Percentiles rank a stretch among this genome's conserved stretches.
Evolutionary conservation across 2,888 invertebrate species (phyloP).

Genomic region (Lamellibrachia columna): DNA sequence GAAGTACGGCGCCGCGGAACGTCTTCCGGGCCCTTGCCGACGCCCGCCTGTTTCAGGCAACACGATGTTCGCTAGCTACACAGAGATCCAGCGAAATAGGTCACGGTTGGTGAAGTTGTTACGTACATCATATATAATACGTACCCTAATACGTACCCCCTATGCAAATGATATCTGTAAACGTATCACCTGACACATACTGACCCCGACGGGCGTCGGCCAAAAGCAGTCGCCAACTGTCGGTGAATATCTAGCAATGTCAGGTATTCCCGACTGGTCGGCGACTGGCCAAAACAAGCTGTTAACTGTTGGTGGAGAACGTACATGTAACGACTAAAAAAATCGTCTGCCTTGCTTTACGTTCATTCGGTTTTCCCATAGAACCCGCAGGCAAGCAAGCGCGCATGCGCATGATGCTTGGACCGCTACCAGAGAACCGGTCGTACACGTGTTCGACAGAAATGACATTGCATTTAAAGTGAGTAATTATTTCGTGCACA

Average conservation of each 20-base stretch:
- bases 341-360: not conserved
- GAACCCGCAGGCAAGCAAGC: not conserved
- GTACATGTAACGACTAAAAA: not conserved
- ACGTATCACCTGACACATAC: not conserved
- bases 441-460: slow-evolving; percentile 4
- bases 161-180: not conserved
- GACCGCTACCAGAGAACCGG: not conserved
- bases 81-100: slow-evolving; percentile 52
- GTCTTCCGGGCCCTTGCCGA: slow-evolving; percentile 45
- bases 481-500: not conserved
- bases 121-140: too few species aligned
- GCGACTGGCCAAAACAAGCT: not conserved
- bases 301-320: not conserved
- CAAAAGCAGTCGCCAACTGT: too few species aligned
- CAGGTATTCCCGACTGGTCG: too few species aligned
- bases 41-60: slow-evolving; percentile 54
- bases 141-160: too few species aligned
- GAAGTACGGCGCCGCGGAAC: slow-evolving; percentile 50
- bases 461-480: not conserved
- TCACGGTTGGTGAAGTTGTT: not conserved
- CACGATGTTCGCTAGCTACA: slow-evolving; percentile 60
- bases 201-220: too few species aligned
- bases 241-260: too few species aligned
- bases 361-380: not conserved
- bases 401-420: not conserved